Base-by-base conservation (phyloP, 2,113 vertebrate species). In the Crotalus horridus region DNA sequence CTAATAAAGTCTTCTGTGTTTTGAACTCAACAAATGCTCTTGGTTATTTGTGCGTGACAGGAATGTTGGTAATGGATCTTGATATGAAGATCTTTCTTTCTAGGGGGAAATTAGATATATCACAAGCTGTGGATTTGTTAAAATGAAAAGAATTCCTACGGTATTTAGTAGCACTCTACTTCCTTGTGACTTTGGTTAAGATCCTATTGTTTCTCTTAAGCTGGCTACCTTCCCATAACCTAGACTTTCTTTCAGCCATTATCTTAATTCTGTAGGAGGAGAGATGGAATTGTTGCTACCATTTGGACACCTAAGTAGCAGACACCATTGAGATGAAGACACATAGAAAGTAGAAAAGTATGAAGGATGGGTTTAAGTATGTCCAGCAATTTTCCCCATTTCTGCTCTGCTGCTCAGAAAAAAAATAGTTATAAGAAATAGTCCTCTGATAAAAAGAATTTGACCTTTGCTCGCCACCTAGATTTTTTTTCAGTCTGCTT, bases 211-310 rank as follows among this genome's bases (percentile, higher is more conserved):
- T 81, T 81, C 33, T 39, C 33, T 53, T 89, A 29, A 26, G 2
- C 46, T 51, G 33, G 21, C 3, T 39, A 33, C 43, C 89, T 92
- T 95, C 91, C 59, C 90, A 64, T 26, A 29, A 21, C 61, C 74
- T 92, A 88, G 74, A 94, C 51, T 21, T 93, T 20, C 91, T 90
- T 0, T 0, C 3, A 89, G 64, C 26, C 94, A 94, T 96, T 90
- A 93, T 92, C 85, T 85, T 2, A 92, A 64, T 48, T 91, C 85
- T 95, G 90, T 69, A 43, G 3, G 51, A 90, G 17, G 26, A 88
- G 13, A 53, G 48, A n/a, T 17, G 29, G 87, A 9, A 43, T 89
- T 39, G 89, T 55, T 85, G 0, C 0, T 92, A 87, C 24, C 54
- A 0, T 92, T 95, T 88, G 94, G 89, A 93, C 93, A 33, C 88